phyloP scores from a whole-genome alignment of 2,113 vertebrate species.

The Pterocles orientalis region DNA sequence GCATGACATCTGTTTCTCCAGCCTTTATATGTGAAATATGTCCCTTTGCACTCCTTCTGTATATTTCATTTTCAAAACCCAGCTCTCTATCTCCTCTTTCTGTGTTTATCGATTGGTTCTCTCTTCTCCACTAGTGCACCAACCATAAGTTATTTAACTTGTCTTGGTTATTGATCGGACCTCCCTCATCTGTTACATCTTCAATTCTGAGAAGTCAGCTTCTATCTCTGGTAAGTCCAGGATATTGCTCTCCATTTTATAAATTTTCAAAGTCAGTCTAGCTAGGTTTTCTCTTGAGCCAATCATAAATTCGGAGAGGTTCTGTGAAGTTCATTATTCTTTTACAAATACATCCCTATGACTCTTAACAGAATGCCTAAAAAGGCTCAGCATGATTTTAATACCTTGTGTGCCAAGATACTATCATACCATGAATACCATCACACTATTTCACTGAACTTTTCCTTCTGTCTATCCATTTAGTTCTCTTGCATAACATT shows the following conservation, averaged over 20 bases:
- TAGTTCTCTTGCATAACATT: neutral
- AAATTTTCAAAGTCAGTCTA: neutral
- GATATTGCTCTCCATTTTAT: neutral
- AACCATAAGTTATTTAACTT: neutral
- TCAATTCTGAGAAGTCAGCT: neutral
- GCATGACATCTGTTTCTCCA: rapidly evolving
- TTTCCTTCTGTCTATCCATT: neutral
- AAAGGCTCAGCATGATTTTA: neutral
- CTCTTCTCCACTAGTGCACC: neutral
- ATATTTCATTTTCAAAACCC: neutral
- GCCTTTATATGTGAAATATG: neutral
- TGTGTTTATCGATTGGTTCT: neutral
- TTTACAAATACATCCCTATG: neutral
- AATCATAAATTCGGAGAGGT: neutral
- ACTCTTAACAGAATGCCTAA: neutral
- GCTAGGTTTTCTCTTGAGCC: neutral
- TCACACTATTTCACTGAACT: neutral
- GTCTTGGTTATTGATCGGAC: neutral
- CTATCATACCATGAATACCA: neutral
- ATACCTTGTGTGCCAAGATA: neutral
- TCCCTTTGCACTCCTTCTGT: neutral
- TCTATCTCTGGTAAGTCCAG: neutral
- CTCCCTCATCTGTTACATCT: neutral
- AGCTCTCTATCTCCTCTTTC: neutral
- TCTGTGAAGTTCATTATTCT: neutral